phyloP scores from a whole-genome alignment of 1,140 invertebrate species.

The Trypoxylus dichotomus region DNA sequence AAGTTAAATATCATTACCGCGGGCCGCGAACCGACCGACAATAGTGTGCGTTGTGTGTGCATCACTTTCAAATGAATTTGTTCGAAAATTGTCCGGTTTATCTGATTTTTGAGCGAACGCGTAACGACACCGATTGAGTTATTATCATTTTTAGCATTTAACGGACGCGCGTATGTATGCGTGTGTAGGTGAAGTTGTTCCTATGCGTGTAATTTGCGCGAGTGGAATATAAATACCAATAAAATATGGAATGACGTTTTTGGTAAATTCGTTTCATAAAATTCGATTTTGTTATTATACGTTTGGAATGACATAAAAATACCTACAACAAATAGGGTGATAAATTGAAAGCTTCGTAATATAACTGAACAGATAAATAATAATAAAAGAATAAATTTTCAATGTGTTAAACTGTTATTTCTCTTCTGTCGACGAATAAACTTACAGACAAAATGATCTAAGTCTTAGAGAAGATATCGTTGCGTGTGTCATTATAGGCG shows the following conservation, averaged over 20 bases:
- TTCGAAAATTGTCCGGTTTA: conserved; percentile 16
- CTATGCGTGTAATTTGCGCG: background rate
- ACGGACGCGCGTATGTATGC: background rate
- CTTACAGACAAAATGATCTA: too few species aligned
- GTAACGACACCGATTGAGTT: background rate
- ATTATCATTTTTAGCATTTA: conserved; percentile 10
- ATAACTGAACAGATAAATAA: too few species aligned
- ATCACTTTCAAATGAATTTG: conserved; percentile 14
- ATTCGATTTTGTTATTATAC: too few species aligned
- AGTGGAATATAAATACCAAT: background rate
- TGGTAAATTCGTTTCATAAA: background rate
- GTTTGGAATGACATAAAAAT: too few species aligned
- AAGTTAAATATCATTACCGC: conserved; percentile 11
- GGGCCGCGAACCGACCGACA: background rate
- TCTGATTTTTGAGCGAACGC: conserved; percentile 2
- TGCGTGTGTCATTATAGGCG: too few species aligned
- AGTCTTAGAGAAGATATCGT: too few species aligned
- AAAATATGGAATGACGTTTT: background rate
- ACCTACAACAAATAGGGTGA: too few species aligned
- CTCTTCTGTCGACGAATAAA: too few species aligned
- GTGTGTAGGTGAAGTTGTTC: background rate
- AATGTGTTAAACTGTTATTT: too few species aligned
- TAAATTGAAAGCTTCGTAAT: too few species aligned
- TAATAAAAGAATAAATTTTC: too few species aligned
- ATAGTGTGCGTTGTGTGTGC: background rate